Conservation (phyloP, 2,888 invertebrate genomes). For the Acronicta leporina region DNA sequence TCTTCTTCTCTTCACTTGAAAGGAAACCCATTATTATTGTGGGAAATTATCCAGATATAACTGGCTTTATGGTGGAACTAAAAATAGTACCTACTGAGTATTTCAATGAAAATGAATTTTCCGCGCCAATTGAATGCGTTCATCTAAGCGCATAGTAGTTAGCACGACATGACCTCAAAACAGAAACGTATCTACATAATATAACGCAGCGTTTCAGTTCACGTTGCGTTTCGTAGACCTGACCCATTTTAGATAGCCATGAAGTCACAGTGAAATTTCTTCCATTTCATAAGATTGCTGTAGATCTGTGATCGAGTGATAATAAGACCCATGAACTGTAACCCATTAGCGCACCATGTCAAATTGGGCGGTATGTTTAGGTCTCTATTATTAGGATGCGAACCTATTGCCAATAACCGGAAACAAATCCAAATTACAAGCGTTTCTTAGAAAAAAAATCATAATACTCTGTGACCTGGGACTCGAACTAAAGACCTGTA, state of each 20-base stretch:
- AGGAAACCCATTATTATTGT: background rate
- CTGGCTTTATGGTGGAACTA: background rate
- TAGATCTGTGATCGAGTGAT: too few relatives aligned
- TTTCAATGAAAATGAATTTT: slow-evolving; percentile 9
- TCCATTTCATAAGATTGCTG: too few relatives aligned
- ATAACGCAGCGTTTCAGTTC: background rate
- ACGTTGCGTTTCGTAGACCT: background rate
- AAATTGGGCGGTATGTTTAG: too few relatives aligned
- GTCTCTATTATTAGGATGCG: too few relatives aligned
- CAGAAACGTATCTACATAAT: background rate
- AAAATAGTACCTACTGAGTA: background rate
- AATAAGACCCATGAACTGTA: too few relatives aligned
- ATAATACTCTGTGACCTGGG: too few relatives aligned
- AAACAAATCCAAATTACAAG: too few relatives aligned
- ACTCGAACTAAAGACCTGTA: too few relatives aligned
- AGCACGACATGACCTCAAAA: background rate
- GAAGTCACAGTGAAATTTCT: background rate
- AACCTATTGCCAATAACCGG: too few relatives aligned
- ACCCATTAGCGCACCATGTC: too few relatives aligned
- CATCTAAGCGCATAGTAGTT: slow-evolving; percentile 14
- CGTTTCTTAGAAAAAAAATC: too few relatives aligned
- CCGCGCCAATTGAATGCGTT: slow-evolving; percentile 17
- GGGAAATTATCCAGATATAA: background rate
- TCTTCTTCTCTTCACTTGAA: too few relatives aligned
- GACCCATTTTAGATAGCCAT: background rate